Evolutionary conservation across 2,888 invertebrate genomes (phyloP).

Genomic region (Cryptus armator): DNA sequence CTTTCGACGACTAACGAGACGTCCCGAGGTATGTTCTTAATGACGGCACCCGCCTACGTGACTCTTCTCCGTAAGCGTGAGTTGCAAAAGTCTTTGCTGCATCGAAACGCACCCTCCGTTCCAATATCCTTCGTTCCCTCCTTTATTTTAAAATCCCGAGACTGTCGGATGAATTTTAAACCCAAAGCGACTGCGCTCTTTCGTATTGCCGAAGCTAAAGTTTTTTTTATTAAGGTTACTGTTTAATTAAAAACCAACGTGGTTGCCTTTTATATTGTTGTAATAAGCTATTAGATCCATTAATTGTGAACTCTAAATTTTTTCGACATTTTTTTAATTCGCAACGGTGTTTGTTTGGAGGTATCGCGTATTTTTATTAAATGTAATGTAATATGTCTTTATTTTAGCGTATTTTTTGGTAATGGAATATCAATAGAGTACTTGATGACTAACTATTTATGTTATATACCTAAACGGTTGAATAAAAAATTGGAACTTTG

Average conservation of each 20-base stretch:
- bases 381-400: too few relatives aligned
- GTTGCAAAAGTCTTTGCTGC: conserved; percentile 16
- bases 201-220: neutral
- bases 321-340: too few relatives aligned
- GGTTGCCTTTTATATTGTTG: neutral
- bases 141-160: neutral
- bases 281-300: too few relatives aligned
- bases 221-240: neutral
- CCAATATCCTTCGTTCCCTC: neutral
- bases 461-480: too few relatives aligned
- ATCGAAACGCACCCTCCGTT: conserved; percentile 15
- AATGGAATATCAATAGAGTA: too few relatives aligned
- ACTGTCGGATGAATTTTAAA: conserved; percentile 9
- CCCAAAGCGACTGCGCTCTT: neutral
- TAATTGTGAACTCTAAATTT: too few relatives aligned
- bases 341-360: too few relatives aligned
- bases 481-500: too few relatives aligned
- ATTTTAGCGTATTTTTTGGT: too few relatives aligned
- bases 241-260: neutral
- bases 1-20: conserved; percentile 62
- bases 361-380: neutral
- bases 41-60: conserved; percentile 45
- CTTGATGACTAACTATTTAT: too few relatives aligned
- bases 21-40: conserved; percentile 60
- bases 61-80: conserved; percentile 46